Base-by-base conservation (phyloP, 2,888 invertebrate species). In the Notocelia uddmanniana region DNA sequence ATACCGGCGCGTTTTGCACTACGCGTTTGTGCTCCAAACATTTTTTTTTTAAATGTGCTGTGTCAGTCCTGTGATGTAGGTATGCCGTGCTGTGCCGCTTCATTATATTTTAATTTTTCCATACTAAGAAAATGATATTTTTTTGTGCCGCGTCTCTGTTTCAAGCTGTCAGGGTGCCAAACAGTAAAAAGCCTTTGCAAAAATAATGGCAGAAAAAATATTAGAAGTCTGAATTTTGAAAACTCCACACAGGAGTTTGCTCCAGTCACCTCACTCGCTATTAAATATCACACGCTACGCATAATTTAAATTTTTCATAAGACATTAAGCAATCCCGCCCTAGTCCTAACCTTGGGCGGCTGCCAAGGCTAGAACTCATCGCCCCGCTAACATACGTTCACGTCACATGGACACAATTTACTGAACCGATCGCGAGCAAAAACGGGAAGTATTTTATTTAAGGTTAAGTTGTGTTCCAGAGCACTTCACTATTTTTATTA, bases 311-410 rank as follows among this genome's bases (percentile, higher is more conserved):
- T 71, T 71, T 71, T 71, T 71, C 70, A 60, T 71, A 59, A 59
- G 45, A 71, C 71, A 71, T 71, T 71, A 71, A 71, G 66, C 66
- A 71, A 71, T 71, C 71, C 21, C 59, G 66, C 59, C 62, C 60
- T 62, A 68, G 62, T 26, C 72, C 67, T 72, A 68, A 67, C 60
- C 68, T 68, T 67, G 72, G 72, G 55, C 3, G 48, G 26, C n/a
- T 62, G 72, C 72, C 72, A 72, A 62, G 37, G 31, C 23, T 21
- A 45, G 41, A 62, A 60, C 59, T 37, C 48, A n/a, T n/a, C 66
- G 45, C 58, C 31, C 21, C 23, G 34, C 59, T 67, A 60, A 62
- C 72, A 72, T 72, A 72, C 67, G 67, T 37, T 57, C 23, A 45
- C 50, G 68, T 62, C 67, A 55, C 48, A 48, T 50, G 54, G 23